Evolutionary conservation across 2,797 vertebrate species (phyloP).

Genomic region (Nannoperca obscura): DNA sequence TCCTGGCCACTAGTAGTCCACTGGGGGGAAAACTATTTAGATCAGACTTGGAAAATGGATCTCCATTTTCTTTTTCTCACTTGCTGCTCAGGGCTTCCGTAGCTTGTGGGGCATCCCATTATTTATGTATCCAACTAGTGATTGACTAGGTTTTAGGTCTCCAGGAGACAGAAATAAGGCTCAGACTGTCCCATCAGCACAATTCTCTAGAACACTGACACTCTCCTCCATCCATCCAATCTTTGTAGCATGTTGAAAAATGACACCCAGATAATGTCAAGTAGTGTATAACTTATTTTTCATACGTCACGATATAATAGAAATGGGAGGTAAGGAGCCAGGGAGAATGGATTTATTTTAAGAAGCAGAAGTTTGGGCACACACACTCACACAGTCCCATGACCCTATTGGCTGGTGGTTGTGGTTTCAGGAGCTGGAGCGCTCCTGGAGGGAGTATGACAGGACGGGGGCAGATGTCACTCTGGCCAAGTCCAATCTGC

Average conservation of each 20-base stretch:
- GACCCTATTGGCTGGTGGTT: conserved; percentile 1
- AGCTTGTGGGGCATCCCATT: no score
- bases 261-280: background rate
- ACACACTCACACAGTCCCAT: background rate
- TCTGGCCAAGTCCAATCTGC: conserved; percentile 89
- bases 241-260: background rate
- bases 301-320: background rate
- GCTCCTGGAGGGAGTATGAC: conserved; percentile 93
- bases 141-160: background rate
- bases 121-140: background rate
- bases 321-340: background rate
- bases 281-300: background rate
- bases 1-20: no score
- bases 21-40: no score
- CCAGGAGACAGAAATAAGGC: no score
- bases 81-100: no score
- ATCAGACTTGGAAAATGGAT: no score
- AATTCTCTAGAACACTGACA: background rate
- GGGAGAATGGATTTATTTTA: no score
- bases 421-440: conserved; percentile 90
- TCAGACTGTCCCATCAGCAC: background rate
- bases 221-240: background rate
- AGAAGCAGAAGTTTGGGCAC: background rate
- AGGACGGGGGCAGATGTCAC: conserved; percentile 91
- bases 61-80: no score